Evolutionary conservation across 2,888 invertebrate genomes (phyloP).

Genomic region (Actias luna): DNA sequence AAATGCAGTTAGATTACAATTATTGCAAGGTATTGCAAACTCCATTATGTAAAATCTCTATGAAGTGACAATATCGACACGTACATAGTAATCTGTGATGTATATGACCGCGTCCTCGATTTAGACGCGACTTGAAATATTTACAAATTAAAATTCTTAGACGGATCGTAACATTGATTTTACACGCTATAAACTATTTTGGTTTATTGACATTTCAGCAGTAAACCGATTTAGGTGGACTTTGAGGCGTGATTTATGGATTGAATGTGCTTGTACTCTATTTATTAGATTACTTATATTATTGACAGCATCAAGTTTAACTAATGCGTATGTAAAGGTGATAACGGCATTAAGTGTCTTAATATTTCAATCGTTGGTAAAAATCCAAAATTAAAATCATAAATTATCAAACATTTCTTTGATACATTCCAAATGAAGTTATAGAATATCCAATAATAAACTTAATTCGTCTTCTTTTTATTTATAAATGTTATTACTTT

Average conservation of each 20-base stretch:
- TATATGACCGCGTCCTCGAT: background rate
- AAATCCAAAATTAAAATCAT: too few relatives aligned
- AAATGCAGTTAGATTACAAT: too few relatives aligned
- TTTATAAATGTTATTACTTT: too few relatives aligned
- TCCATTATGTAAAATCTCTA: too few relatives aligned
- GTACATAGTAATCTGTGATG: background rate
- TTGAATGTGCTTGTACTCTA: background rate
- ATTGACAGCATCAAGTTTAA: background rate
- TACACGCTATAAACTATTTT: constrained; percentile 4
- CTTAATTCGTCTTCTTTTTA: too few relatives aligned
- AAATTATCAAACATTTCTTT: too few relatives aligned
- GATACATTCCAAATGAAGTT: too few relatives aligned
- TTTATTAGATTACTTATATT: background rate
- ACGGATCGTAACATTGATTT: background rate
- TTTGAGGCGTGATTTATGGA: background rate
- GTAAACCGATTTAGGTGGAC: background rate
- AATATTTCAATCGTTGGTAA: too few relatives aligned
- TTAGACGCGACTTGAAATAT: background rate
- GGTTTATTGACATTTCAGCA: background rate
- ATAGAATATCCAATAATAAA: too few relatives aligned
- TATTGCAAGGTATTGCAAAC: too few relatives aligned
- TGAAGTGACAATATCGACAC: background rate
- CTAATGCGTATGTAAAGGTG: background rate
- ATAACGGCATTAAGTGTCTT: too few relatives aligned
- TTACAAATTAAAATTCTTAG: background rate